Evolutionary conservation across 2,797 vertebrate species (phyloP), one percentile per base, ranked within the genome.

Genomic region (Halcyon badia): DNA sequence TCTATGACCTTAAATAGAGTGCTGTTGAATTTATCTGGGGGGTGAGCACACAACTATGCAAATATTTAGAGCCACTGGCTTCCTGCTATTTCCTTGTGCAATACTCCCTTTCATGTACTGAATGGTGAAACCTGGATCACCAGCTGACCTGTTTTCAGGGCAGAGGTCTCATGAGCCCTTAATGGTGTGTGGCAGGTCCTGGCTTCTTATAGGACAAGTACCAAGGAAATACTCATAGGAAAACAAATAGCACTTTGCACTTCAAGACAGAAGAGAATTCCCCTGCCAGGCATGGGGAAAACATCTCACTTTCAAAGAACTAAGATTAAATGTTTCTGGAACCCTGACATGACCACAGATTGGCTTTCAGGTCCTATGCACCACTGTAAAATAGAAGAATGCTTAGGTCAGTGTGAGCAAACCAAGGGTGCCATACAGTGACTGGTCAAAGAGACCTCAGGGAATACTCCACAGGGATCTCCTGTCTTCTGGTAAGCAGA

Each of bases 341-440:
- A 54, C 4, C 21, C 6, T 35, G 61, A 5, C 13, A 20, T 19
- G 31, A 31, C 19, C 31, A 41, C 17, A 52, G 39, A 2, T 8
- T 39, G 64, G 13, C 5, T 84, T 82, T 39, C n/a, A 75, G 57
- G 13, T 35, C 72, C 30, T 33, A 60, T 28, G 21, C 14, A 6
- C 9, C 18, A 10, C 4, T 82, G 49, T 24, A 52, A 68, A 62
- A 44, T 3, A 56, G 41, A 71, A 64, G 33, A 93, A 83, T 10
- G 10, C 14, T 92, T 75, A n/a, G 54, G 54, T 18, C 31, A 25
- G 17, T 54, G 6, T 71, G 78, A 44, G 80, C 37, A 95, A 96
- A 80, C 11, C 78, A 92, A 95, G 86, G 71, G 44, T 96, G 85
- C 79, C 83, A 83, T 82, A 76, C 41, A 80, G 94, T 88, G 77